Evolutionary conservation across 2,888 invertebrate genomes (phyloP), one percentile per base, ranked within the genome.

Genomic region (Dione vanillae): DNA sequence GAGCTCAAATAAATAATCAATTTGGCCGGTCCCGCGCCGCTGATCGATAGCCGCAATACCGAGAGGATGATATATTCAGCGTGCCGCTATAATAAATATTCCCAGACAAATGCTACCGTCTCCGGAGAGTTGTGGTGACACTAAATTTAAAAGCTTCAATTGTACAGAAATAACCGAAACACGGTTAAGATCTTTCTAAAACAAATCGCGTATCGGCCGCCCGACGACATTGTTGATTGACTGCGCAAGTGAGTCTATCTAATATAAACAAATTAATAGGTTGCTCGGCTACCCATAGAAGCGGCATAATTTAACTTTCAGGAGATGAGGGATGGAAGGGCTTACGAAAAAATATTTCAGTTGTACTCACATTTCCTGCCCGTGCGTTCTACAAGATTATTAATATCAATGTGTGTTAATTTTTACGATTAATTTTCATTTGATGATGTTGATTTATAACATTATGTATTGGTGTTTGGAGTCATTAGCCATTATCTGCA

Each of bases 251-350:
- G 92, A 92, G 86, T 87, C 85, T 82, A 86, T 89, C 90, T 92
- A 92, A 92, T 92, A 92, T 92, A 92, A 93, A 92, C 92, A 92
- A 92, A 93, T 92, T 93, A 92, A 92, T 91, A 90, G 91, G 89
- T 87, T 64, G 68, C 49, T 37, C 61, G 83, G 80, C 82, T 80
- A 80, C 80, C 81, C 82, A 80, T 79, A 77, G 85, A 78, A 27
- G 82, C 79, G 82, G 79, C 79, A 81, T 87, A 80, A 59, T 59
- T 59, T 43, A 59, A 27, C 45, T 61, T 35, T 16, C 27, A 61
- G 27, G 45, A 73, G 59, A 67, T 67, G 74, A 69, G 69, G 67
- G 52, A 69, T 64, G 64, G 62, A 65, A 56, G 35, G 58, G 64
- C 52, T 72, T 65, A 58, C 62, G 37, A 75, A 73, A 78, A 83